Evolutionary conservation across 2,797 vertebrate species (phyloP).

Genomic region (Poliocrania exsul): DNA sequence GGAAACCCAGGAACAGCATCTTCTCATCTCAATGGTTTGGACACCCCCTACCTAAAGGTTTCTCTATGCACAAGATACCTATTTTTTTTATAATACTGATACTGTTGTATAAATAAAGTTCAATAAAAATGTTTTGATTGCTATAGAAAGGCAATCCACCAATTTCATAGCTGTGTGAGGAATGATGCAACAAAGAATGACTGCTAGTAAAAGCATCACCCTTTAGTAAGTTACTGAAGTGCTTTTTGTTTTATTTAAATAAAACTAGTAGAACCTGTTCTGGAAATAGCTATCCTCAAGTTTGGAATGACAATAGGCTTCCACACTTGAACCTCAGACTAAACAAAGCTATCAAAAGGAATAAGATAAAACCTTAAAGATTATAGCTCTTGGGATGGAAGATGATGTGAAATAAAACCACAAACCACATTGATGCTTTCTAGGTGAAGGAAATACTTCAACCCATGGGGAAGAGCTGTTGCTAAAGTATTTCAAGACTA

Average conservation of each 20-base stretch:
- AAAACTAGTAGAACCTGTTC: conserved; percentile 31
- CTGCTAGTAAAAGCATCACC: neutral
- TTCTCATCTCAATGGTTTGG: neutral
- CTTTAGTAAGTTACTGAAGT: neutral
- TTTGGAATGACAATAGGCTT: conserved; percentile 25
- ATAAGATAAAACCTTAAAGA: neutral
- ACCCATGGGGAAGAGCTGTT: neutral
- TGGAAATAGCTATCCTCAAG: neutral
- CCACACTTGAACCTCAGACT: conserved; percentile 5
- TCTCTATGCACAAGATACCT: neutral
- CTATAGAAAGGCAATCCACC: neutral
- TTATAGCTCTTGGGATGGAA: neutral
- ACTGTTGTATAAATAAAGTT: neutral
- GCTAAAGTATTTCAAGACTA: neutral
- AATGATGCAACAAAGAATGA: neutral
- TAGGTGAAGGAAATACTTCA: neutral
- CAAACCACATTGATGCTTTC: neutral
- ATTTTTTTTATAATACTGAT: neutral
- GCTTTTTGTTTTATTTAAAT: neutral
- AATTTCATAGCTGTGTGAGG: neutral
- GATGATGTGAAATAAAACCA: neutral
- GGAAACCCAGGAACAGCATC: neutral
- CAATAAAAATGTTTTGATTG: neutral
- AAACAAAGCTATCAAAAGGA: conserved; percentile 28
- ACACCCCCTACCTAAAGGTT: neutral